Base-by-base conservation (phyloP, 2,113 vertebrate species). In the Trematomus loennbergii region DNA sequence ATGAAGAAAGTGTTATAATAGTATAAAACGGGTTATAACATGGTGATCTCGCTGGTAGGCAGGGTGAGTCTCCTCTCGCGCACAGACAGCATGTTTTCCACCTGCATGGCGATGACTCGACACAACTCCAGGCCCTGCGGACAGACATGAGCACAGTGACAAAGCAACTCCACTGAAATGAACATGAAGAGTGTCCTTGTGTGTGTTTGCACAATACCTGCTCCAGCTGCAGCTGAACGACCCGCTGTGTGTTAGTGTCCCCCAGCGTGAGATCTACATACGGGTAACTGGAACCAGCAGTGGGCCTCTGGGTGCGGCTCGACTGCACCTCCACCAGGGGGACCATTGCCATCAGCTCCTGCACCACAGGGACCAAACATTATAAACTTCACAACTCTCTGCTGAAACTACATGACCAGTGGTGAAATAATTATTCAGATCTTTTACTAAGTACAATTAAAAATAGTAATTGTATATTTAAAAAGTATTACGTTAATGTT, bases 41-140 rank as follows among this genome's bases (percentile, higher is more conserved):
- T 92, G 7, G 98, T 99, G 89, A 99, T 98, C 93, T 99, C 98
- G 0, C 97, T 99, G 46, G 98, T 97, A 2, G 98, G 97, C 59
- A 99, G 94, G 0, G 97, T 96, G 49, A 97, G 95, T 61, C 96
- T 94, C 90, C 97, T 98, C 86, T 99, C 97, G 0, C 96, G 94
- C 9, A 95, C 95, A 0, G 91, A 95, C 79, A 99, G 94, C 91
- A 99, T 94, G 89, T 92, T 96, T 81, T 99, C 97, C 92, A 99
- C 92, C 36, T 99, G 98, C 70, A 96, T 96, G 1, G 97, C 97
- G 46, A 98, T 94, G 68, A 98, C 97, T 0, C 97, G 95, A 90
- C 98, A 99, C 83, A 99, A 90, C 93, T 99, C 98, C 95, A 99
- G 91, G 52, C 97, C 97, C 98, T 99, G 91, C 0, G 48, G 46